Conservation (phyloP, 2,113 vertebrate genomes). For the Psammodynastes pulverulentus region DNA sequence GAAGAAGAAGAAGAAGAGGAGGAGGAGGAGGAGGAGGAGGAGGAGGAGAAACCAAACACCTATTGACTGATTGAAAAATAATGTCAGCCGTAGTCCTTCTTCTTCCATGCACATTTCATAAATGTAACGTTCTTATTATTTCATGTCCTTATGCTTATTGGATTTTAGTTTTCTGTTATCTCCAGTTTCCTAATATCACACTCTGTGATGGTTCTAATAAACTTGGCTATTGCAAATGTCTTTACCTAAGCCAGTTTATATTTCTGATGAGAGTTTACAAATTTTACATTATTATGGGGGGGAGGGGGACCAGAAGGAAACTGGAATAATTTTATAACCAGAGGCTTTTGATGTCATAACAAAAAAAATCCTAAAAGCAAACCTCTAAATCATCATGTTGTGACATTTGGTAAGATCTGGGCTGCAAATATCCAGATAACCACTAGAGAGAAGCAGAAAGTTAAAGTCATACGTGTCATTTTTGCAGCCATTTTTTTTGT, state of each 20-base stretch:
- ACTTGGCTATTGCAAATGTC: background rate
- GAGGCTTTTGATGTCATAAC: background rate
- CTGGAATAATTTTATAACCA: background rate
- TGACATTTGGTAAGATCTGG: background rate
- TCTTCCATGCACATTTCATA: background rate
- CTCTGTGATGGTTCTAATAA: background rate
- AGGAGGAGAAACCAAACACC: background rate
- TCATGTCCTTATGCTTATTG: background rate
- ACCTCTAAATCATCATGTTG: background rate
- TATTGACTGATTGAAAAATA: conserved; percentile 27
- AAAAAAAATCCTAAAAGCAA: background rate
- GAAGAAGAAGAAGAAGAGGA: background rate
- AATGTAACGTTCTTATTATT: background rate
- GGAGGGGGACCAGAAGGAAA: no score
- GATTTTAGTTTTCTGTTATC: background rate
- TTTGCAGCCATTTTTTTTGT: background rate
- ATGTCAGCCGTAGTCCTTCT: conserved; percentile 34
- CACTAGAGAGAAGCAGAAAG: background rate
- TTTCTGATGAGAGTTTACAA: background rate
- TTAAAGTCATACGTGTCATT: background rate
- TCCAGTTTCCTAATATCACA: background rate
- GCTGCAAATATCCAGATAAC: background rate
- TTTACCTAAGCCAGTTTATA: background rate
- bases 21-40: background rate
- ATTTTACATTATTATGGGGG: background rate